Base-by-base conservation (phyloP, 2,888 invertebrate species). In the Ennomos quercinarius region DNA sequence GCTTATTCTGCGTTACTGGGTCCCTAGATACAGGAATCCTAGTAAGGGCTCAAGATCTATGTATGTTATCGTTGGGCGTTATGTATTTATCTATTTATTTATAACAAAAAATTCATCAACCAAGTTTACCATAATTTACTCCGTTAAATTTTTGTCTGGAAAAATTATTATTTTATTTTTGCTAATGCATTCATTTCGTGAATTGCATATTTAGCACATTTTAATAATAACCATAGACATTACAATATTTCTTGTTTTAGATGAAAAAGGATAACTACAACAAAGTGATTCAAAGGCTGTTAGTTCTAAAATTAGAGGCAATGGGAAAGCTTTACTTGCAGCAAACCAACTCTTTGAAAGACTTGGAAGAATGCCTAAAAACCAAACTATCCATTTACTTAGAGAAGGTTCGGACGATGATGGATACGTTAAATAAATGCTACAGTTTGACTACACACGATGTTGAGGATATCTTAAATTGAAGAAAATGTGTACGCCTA, bases 261-360 rank as follows among this genome's bases (percentile, higher is more conserved):
- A 81, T 89, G 72, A 79, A 82, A 64, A 77, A 64, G 45, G 88
- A 89, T 37, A 77, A 74, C 48, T 89, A 83, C 58, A 75, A 78
- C 45, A 53, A 73, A 46, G 76, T 81, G 0, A 73, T 88, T 10
- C 74, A 81, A 48, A 73, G 88, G n/a, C 63, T 88, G n/a, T n/a
- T n/a, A n/a, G 1, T 65, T 0, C 61, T 88, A 1, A 86, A 87
- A 51, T 48, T 77, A 2, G 64, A 74, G 8, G 69, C 76, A 0
- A 80, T 86, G 78, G 67, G 61, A 0, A 58, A 75, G 1, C 66
- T 86, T 0, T 75, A 76, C 11, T 5, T 63, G 0, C 63, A 77
- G 42, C 73, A 78, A 42, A 57, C 68, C 1, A 43, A 46, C 0
- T 69, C 80, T 0, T 37, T 81, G 0, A 27, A 47, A 0, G 53